Conservation (phyloP, 2,113 vertebrate species). For the Hemicordylus capensis region DNA sequence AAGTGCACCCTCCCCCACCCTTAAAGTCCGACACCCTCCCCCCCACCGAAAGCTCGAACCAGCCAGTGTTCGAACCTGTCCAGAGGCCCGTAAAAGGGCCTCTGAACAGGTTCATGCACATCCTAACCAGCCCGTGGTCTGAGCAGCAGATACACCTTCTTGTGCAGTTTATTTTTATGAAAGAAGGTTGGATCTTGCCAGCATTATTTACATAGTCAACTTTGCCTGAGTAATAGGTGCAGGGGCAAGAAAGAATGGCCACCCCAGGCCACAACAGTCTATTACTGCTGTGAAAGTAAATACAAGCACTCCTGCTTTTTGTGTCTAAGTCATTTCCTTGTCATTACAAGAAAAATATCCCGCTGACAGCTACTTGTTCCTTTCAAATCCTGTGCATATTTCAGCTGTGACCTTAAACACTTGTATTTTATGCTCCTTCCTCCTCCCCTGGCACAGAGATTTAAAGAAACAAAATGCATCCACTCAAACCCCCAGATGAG, state of each 20-base stretch:
- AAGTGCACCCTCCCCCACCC: too few species aligned
- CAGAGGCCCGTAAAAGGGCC: too few species aligned
- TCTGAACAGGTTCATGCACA: too few species aligned
- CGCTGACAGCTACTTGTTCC: neutral
- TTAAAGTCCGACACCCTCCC: too few species aligned
- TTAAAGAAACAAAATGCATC: neutral
- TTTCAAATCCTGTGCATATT: conserved; percentile 14
- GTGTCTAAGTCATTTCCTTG: neutral
- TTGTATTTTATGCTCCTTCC: neutral
- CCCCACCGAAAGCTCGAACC: too few species aligned
- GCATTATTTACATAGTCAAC: neutral
- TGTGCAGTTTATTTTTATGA: neutral
- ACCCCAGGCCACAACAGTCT: neutral
- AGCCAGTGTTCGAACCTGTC: too few species aligned
- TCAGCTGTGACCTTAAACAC: neutral
- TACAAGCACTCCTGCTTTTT: neutral
- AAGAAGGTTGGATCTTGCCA: neutral
- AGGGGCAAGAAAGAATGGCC: neutral
- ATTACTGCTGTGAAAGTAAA: neutral
- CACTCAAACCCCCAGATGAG: neutral
- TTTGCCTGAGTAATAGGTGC: neutral
- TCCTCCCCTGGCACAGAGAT: neutral
- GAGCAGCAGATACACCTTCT: neutral
- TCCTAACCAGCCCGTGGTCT: neutral
- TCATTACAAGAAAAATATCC: neutral